phyloP scores from a whole-genome alignment of 1,140 invertebrate species.

The Microplitis demolitor region DNA sequence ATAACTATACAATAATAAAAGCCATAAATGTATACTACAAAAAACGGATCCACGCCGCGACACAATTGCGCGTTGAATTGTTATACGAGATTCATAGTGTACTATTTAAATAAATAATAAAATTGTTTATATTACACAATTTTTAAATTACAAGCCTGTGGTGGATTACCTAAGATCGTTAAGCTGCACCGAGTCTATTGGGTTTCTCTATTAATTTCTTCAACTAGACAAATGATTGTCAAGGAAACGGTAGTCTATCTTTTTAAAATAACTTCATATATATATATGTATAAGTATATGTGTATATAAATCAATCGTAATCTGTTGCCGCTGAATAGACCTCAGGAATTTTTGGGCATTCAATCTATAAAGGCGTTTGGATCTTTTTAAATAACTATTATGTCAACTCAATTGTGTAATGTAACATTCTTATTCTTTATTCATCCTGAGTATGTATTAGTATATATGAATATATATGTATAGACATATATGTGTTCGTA shows the following conservation, averaged over 20 bases:
- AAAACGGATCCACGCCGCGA: constrained; percentile 10
- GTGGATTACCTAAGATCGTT: constrained; percentile 19
- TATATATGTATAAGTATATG: no score
- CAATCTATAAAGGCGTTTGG: no score
- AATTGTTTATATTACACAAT: constrained; percentile 15
- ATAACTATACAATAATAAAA: neutral
- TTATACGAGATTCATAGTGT: neutral
- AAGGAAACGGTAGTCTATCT: no score
- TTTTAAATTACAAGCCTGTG: constrained; percentile 3
- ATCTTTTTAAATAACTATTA: no score
- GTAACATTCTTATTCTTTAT: neutral
- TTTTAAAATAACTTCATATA: no score
- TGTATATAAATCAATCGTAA: no score
- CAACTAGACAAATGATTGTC: neutral
- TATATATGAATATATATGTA: neutral
- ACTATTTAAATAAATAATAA: neutral
- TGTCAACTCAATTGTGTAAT: no score
- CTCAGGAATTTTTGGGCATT: no score
- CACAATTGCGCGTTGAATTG: constrained; percentile 12
- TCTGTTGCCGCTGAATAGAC: no score
- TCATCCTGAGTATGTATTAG: neutral
- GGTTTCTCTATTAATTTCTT: constrained; percentile 11
- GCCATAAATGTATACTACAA: neutral
- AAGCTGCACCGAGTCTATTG: neutral
- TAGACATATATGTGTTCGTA: neutral